Base-by-base conservation (phyloP, 2,113 vertebrate genomes). In the Telmatochromis sp. region DNA sequence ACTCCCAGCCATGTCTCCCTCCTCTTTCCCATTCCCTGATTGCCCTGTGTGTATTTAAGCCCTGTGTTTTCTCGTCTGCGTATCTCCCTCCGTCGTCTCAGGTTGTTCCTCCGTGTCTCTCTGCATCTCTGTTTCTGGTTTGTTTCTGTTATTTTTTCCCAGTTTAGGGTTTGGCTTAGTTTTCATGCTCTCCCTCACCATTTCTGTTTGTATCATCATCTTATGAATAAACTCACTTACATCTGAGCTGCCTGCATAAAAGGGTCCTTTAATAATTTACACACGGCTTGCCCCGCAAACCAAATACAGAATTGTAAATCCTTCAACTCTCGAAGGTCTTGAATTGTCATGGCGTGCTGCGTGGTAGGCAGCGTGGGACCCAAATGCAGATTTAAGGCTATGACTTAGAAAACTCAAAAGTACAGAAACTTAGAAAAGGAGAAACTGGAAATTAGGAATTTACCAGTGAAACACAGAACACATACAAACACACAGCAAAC, bases 21-120 rank as follows among this genome's bases (percentile, higher is more conserved):
- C 31, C 31, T 33, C 7, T 33, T 33, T 33, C 31, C 31, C 31
- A 33, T 33, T 33, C 31, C 31, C 31, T 33, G 31, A 33, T 33
- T 33, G 31, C 31, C 31, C 31, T 33, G 31, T 33, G 31, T 33
- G 31, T 33, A 33, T 33, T 33, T 33, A 33, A 33, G 31, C 31
- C 31, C 31, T 33, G 31, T 33, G 31, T 33, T 33, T 33, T 33
- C 31, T 1, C 31, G 31, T 33, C 31, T 33, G 31, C 31, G 1
- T 33, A 17, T 47, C 7, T 17, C 15, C 45, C 15, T 8, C 45
- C 17, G 50, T 51, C 19, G 9, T 51, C 2, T 51, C 9, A 51
- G 19, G 19, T 51, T 51, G 50, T 51, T 51, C 0, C 50, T 51
- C 19, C 5, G 8, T 51, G 19, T n/a, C 9, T 51, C 45, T 3